Base-by-base conservation (phyloP, 2,797 vertebrate genomes). In the Hydrocynus forskahlii region DNA sequence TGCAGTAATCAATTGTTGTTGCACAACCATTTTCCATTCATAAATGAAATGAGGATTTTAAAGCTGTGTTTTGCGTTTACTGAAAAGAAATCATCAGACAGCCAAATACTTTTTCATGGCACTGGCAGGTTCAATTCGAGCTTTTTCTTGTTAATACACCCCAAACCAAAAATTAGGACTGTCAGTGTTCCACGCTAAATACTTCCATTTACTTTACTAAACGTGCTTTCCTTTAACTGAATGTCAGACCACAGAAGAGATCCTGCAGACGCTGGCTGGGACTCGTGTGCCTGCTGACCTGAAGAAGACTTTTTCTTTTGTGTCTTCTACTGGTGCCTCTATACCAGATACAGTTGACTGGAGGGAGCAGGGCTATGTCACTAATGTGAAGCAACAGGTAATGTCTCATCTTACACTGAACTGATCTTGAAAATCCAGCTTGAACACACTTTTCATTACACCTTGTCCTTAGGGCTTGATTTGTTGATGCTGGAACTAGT, bases 321-420 rank as follows among this genome's bases (percentile, higher is more conserved):
- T 0, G 0, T 55, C 76, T 0, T 54, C 38, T 0, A 7, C 88
- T 0, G 79, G 82, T 0, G 7, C n/a, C 0, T 8, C 4, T 0
- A 0, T 91, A 13, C 97, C 97, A 0, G 93, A 92, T 55, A 7
- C 83, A 0, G 0, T 98, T 86, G 97, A 98, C 91, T 97, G 96
- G 97, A 92, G 95, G 81, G 79, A 93, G 5, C 91, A 93, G 23
- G 95, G 94, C 0, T 95, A 84, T 0, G 96, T 98, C 62, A 96
- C 97, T 0, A 50, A 70, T 0, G 97, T 97, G 72, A 98, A 97
- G 86, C 89, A 89, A 79, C 97, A 98, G 96, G 97, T 97, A 79
- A 73, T 25, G 10, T 64, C 86, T 59, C 8, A 16, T 23, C n/a
- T 59, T 0, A 38, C 4, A 0, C 3, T 43, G 48, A 62, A 43